phyloP scores from a whole-genome alignment of 2,797 vertebrate species.

The Holocentrus rufus region DNA sequence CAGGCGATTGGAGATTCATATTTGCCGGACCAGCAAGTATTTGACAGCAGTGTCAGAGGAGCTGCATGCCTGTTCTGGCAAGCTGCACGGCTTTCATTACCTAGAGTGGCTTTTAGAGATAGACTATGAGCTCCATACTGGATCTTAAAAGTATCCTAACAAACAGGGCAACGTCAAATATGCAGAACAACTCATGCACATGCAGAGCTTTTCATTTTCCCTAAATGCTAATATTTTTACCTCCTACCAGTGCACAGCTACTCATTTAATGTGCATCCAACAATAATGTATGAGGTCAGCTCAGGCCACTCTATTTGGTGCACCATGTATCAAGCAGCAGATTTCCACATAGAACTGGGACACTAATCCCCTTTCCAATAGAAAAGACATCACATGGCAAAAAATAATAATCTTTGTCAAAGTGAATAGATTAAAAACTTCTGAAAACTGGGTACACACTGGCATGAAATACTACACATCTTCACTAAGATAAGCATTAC shows the following conservation, averaged over 20 bases:
- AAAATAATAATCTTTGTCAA: conserved; percentile 45
- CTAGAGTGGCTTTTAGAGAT: conserved; percentile 80
- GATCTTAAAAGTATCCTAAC: conserved; percentile 56
- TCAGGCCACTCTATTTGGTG: conserved; percentile 31
- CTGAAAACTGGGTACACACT: conserved; percentile 20
- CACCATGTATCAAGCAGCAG: conserved; percentile 41
- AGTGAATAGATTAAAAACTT: conserved; percentile 60
- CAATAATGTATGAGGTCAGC: conserved; percentile 40
- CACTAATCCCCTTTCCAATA: conserved; percentile 49
- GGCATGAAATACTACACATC: conserved; percentile 12
- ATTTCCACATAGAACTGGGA: conserved; percentile 48
- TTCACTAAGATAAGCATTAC: conserved; percentile 19
- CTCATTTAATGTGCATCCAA: conserved; percentile 45
- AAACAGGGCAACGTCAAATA: conserved; percentile 69
- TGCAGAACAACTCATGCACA: conserved; percentile 49
- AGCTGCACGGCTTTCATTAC: conserved; percentile 78
- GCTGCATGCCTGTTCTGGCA: conserved; percentile 72
- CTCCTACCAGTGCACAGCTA: conserved; percentile 34
- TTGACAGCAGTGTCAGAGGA: conserved; percentile 77
- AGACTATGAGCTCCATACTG: conserved; percentile 55
- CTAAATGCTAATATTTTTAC: conserved; percentile 45
- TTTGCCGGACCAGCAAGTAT: conserved; percentile 82
- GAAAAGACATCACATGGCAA: conserved; percentile 30
- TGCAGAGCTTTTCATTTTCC: conserved; percentile 45
- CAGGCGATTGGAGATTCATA: conserved; percentile 78